Conservation (phyloP, 2,797 vertebrate genomes). For the Gorsachius magnificus region DNA sequence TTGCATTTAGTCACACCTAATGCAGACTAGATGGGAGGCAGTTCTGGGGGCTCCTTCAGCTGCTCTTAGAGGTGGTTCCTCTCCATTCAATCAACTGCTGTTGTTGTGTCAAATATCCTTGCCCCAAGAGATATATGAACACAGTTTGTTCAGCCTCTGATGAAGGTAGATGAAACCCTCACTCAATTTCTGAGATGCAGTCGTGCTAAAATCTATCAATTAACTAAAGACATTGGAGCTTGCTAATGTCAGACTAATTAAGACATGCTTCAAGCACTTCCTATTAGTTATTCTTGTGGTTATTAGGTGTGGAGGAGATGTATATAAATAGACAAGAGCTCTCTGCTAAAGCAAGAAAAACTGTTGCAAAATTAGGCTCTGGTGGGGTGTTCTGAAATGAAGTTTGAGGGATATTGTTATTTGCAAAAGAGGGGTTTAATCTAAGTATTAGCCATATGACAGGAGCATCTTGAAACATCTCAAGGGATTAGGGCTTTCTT, state of each 20-base stretch:
- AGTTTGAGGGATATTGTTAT: neutral
- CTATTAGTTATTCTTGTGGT: conserved; percentile 34
- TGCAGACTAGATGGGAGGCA: neutral
- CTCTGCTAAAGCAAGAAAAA: neutral
- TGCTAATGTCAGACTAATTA: conserved; percentile 54
- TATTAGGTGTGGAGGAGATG: conserved; percentile 38
- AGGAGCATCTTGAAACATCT: neutral
- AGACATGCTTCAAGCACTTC: conserved; percentile 22
- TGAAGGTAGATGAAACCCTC: conserved; percentile 10
- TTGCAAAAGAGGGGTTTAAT: neutral
- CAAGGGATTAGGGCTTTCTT: neutral
- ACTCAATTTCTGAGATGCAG: neutral
- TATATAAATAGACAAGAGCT: conserved; percentile 23
- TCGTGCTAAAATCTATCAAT: conserved; percentile 29
- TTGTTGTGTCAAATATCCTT: neutral
- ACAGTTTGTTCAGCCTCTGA: neutral
- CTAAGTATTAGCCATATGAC: neutral
- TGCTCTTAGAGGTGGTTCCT: neutral
- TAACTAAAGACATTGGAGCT: conserved; percentile 28
- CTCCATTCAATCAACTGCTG: neutral
- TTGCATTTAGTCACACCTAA: neutral
- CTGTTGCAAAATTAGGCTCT: neutral
- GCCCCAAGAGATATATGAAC: neutral
- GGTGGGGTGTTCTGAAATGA: neutral
- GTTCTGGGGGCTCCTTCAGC: neutral